Evolutionary conservation across 2,888 invertebrate genomes (phyloP).

Genomic region (Petrolisthes cinctipes): DNA sequence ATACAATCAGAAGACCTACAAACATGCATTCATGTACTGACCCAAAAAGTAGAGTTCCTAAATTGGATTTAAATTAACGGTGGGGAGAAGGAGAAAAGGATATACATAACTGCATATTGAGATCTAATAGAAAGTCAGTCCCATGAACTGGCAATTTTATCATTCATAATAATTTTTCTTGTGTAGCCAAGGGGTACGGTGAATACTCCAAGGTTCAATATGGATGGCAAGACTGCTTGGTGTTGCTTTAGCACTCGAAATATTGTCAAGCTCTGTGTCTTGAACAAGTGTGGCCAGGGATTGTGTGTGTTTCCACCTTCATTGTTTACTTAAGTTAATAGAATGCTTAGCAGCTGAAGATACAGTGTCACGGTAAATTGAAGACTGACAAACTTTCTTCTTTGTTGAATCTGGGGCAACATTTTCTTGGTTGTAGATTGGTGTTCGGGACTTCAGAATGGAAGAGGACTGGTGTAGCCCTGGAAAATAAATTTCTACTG

Average conservation of each 20-base stretch:
- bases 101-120: background rate
- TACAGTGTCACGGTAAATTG: background rate
- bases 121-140: background rate
- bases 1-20: no score
- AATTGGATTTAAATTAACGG: background rate
- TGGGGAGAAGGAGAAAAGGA: slow-evolving; percentile 21
- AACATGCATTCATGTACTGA: no score
- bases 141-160: background rate
- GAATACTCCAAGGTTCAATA: slow-evolving; percentile 39
- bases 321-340: background rate
- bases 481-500: background rate
- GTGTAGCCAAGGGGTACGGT: slow-evolving; percentile 18
- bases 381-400: background rate
- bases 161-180: background rate
- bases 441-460: slow-evolving; percentile 23
- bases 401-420: slow-evolving; percentile 1
- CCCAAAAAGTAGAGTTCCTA: no score
- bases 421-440: slow-evolving; percentile 37
- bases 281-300: no score
- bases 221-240: background rate
- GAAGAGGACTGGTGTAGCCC: slow-evolving; percentile 21
- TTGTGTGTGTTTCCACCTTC: slow-evolving; percentile 14
- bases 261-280: no score
- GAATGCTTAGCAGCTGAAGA: slow-evolving; percentile 23
- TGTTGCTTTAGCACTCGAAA: background rate